Conservation (phyloP, 2,888 invertebrate species). For the Ormyrus rosae region DNA sequence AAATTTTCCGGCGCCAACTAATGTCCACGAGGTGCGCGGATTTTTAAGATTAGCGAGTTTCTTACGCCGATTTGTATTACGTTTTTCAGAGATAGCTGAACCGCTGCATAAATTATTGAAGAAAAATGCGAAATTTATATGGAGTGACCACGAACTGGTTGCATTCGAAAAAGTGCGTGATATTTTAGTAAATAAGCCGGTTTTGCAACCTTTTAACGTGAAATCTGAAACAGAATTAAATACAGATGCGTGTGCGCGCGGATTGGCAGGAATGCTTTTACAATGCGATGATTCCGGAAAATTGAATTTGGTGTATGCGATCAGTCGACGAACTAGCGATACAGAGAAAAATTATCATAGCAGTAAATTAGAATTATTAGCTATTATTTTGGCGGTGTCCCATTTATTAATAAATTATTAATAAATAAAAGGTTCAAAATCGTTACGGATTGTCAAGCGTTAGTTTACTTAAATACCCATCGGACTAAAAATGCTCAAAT, state of each 20-base stretch:
- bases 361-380: conserved; percentile 21
- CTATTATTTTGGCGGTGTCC: neutral
- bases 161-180: neutral
- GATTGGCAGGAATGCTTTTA: neutral
- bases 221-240: neutral
- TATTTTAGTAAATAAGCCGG: neutral
- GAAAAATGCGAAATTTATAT: neutral
- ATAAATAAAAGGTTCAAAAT: no score
- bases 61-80: conserved; percentile 43
- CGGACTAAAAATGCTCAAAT: no score
- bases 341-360: neutral
- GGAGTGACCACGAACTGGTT: neutral
- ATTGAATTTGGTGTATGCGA: neutral
- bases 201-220: neutral
- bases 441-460: no score
- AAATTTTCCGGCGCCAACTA: conserved; percentile 36
- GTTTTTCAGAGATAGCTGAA: conserved; percentile 8
- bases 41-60: conserved; percentile 46
- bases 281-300: neutral
- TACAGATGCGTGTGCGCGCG: neutral
- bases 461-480: no score
- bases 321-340: conserved; percentile 1
- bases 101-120: conserved; percentile 22
- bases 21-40: conserved; percentile 25
- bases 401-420: no score